Percentiles rank a stretch among this genome's conserved stretches.
These are phyloP conservation scores for Pollenia angustigena DNA, from an alignment of 2,888 invertebrate genomes.

Conservation along the genomic window DNA sequence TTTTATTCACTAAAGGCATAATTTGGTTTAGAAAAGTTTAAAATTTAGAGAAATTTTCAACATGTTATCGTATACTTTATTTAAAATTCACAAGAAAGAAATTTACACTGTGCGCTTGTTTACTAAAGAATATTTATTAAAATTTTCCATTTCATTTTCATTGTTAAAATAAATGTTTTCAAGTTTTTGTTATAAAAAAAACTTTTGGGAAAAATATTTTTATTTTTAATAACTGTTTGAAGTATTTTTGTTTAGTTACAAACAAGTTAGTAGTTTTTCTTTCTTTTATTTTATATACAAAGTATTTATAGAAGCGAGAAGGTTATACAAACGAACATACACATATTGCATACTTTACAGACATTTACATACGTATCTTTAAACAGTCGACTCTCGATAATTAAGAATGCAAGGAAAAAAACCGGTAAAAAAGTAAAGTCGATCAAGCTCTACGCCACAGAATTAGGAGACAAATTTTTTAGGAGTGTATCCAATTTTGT, in stretches of 20 bases:
- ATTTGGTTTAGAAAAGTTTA: neutral
- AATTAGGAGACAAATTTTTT: no score
- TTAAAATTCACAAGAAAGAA: conserved; percentile 1
- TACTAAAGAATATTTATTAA: conserved; percentile 9
- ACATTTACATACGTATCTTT: neutral
- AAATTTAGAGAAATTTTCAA: neutral
- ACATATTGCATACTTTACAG: neutral
- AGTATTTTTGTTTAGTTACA: conserved; percentile 40
- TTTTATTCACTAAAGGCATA: no score
- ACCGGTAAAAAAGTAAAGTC: no score
- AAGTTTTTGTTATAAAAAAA: conserved; percentile 27
- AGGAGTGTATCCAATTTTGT: no score
- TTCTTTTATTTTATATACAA: conserved; percentile 29
- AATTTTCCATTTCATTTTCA: conserved; percentile 40
- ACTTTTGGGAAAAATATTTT: conserved; percentile 22
- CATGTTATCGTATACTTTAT: neutral
- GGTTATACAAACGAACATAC: neutral
- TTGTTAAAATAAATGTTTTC: conserved; percentile 36
- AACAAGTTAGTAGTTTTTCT: conserved; percentile 25
- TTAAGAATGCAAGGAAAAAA: no score
- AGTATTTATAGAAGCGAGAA: neutral
- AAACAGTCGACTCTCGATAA: neutral
- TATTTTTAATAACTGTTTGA: conserved; percentile 44
- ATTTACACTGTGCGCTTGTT: conserved; percentile 33
- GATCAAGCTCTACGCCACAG: no score